phyloP scores from a whole-genome alignment of 1,140 invertebrate genomes.

The Cydia fagiglandana region DNA sequence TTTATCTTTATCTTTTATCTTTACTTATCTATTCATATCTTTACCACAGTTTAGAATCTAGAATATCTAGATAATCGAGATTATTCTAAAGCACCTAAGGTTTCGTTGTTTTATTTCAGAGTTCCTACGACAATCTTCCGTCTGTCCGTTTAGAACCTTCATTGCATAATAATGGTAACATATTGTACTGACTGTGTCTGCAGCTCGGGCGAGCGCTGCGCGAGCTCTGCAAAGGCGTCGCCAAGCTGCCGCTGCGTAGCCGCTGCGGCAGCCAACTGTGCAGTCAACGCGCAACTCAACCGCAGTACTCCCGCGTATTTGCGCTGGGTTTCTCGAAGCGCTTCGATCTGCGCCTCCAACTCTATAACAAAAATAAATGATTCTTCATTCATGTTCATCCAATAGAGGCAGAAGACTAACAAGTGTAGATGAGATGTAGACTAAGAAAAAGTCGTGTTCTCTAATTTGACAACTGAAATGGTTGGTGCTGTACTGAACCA shows the following conservation, averaged over 20 bases:
- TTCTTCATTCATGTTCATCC: no score
- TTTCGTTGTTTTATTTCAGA: slow-evolving; percentile 71
- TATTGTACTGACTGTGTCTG: slow-evolving; percentile 82
- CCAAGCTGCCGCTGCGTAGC: slow-evolving; percentile 86
- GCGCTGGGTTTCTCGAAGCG: slow-evolving; percentile 94
- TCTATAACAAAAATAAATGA: slow-evolving; percentile 79
- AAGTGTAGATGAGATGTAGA: no score
- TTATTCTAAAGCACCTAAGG: no score
- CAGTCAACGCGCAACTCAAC: slow-evolving; percentile 89
- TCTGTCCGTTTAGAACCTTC: slow-evolving; percentile 84
- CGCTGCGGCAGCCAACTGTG: slow-evolving; percentile 87
- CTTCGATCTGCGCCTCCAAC: slow-evolving; percentile 95
- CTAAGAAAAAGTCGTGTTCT: no score
- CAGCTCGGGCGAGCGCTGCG: slow-evolving; percentile 96
- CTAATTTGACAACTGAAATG: no score
- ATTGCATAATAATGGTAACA: slow-evolving; percentile 56
- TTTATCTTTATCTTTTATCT: no score
- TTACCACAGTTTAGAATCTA: no score
- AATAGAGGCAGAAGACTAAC: no score
- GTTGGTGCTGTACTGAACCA: no score
- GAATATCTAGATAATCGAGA: no score
- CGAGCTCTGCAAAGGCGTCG: slow-evolving; percentile 96
- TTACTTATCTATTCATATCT: no score
- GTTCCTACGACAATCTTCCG: slow-evolving; percentile 85
- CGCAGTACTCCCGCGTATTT: slow-evolving; percentile 95